These are phyloP conservation scores for Drosophila recens DNA, from an alignment of 2,888 invertebrate genomes.

Conservation along the genomic window DNA sequence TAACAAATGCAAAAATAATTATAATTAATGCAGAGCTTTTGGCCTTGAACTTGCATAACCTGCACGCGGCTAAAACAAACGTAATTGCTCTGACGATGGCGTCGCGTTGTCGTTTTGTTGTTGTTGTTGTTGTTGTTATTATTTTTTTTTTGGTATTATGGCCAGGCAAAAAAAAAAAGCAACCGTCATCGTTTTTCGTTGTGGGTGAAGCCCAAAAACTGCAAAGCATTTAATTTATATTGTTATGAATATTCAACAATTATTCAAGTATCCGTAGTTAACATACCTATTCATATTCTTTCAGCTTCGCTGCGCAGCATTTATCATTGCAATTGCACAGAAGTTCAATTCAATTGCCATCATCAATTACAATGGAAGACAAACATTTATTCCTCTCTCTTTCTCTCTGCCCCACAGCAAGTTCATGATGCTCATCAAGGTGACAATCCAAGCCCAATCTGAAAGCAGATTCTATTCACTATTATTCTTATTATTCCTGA, in stretches of 20 bases:
- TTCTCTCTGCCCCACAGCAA: conserved; percentile 12
- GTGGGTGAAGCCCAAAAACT: conserved; percentile 68
- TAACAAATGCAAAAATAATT: conserved; percentile 79
- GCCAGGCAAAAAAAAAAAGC: conserved; percentile 46
- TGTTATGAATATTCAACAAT: conserved; percentile 44
- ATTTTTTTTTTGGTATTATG: conserved; percentile 35
- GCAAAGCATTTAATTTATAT: conserved; percentile 44
- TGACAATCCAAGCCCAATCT: conserved; percentile 4
- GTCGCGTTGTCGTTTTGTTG: conserved; percentile 14
- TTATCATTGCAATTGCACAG: conserved; percentile 61
- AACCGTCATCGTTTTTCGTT: conserved; percentile 51
- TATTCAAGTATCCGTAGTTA: conserved; percentile 28
- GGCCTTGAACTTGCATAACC: conserved; percentile 81
- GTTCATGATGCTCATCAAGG: conserved; percentile 24
- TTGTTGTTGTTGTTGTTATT: background rate
- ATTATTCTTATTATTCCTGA: conserved; percentile 7
- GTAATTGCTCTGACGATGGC: conserved; percentile 54
- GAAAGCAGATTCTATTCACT: background rate
- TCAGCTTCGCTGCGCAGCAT: conserved; percentile 66
- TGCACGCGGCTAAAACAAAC: conserved; percentile 66
- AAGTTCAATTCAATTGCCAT: conserved; percentile 53
- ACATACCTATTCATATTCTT: conserved; percentile 48
- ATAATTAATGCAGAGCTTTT: conserved; percentile 80
- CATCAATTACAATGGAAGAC: conserved; percentile 50
- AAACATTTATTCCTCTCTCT: background rate